These are phyloP conservation scores for Speoplatyrhinus poulsoni DNA, from an alignment of 2,113 vertebrate genomes.

Conservation along the genomic window DNA sequence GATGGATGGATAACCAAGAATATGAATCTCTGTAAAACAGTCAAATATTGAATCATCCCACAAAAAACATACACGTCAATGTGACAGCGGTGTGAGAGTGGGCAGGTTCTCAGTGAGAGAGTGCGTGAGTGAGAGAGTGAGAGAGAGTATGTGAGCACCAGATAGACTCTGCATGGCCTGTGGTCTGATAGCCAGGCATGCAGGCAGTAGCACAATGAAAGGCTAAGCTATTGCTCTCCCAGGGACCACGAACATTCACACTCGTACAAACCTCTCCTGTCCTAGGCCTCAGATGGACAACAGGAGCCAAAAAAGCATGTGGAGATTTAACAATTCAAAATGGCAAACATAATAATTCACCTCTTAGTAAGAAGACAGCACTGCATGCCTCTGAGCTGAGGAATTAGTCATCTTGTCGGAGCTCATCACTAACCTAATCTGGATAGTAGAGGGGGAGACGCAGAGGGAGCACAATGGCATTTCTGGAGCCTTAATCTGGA, in stretches of 20 bases:
- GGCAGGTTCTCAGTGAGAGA: no score
- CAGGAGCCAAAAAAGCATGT: no score
- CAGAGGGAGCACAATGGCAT: conserved; percentile 50
- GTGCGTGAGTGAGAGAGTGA: not conserved
- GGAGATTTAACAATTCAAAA: no score
- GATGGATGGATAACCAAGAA: no score
- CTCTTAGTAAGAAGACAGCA: no score
- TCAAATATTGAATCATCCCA: no score
- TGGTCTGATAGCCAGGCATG: not conserved
- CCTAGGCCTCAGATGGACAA: no score
- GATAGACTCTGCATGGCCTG: conserved; percentile 39
- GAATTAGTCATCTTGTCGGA: conserved; percentile 27
- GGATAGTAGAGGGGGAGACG: conserved; percentile 6
- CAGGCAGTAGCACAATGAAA: conserved; percentile 50
- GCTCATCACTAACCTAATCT: conserved; percentile 43
- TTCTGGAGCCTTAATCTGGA: conserved; percentile 67
- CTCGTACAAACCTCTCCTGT: not conserved
- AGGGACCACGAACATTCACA: not conserved
- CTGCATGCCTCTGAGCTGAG: no score
- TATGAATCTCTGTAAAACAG: no score
- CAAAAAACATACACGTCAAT: no score
- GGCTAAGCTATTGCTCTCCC: not conserved
- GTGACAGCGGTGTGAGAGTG: no score
- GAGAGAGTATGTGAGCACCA: conserved; percentile 54
- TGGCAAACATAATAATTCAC: no score